Percentiles rank a stretch among this genome's conserved stretches.
phyloP scores from a whole-genome alignment of 2,888 invertebrate species.

The Microplitis deprimator region DNA sequence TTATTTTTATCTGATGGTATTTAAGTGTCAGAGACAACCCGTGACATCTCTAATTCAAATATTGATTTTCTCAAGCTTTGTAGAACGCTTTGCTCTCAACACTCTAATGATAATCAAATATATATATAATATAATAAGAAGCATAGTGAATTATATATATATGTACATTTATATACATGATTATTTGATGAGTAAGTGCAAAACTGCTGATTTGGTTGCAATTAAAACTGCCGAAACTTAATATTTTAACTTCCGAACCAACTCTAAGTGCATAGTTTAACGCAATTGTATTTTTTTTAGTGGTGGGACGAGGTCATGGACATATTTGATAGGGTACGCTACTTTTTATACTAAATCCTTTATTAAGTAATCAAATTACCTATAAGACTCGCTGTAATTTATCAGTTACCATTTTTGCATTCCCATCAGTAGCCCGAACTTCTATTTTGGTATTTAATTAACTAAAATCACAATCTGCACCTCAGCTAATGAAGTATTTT shows the following conservation, averaged over 20 bases:
- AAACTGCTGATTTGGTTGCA: conserved; percentile 27
- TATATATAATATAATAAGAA: not conserved
- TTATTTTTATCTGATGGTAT: not conserved
- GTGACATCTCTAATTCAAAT: not conserved
- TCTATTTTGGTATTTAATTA: not conserved
- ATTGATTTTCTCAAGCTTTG: not conserved
- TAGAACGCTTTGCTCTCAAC: conserved; percentile 6
- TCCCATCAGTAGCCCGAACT: not conserved
- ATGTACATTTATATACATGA: not conserved
- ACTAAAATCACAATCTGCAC: not conserved
- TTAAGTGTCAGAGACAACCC: not conserved
- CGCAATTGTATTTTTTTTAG: conserved; percentile 82
- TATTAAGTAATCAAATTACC: not conserved
- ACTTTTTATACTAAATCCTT: conserved; percentile 66
- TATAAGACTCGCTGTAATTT: not conserved
- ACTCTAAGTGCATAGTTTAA: conserved; percentile 62
- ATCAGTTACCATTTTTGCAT: not conserved
- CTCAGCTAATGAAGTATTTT: too few relatives aligned
- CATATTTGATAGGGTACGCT: conserved; percentile 95
- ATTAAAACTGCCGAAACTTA: conserved; percentile 18
- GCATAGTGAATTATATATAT: too few relatives aligned
- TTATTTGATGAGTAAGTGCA: not conserved
- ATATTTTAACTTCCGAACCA: conserved; percentile 45
- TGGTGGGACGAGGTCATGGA: conserved; percentile 98
- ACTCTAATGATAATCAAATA: not conserved